phyloP scores from a whole-genome alignment of 2,888 invertebrate species.

The Schizaphis graminum region DNA sequence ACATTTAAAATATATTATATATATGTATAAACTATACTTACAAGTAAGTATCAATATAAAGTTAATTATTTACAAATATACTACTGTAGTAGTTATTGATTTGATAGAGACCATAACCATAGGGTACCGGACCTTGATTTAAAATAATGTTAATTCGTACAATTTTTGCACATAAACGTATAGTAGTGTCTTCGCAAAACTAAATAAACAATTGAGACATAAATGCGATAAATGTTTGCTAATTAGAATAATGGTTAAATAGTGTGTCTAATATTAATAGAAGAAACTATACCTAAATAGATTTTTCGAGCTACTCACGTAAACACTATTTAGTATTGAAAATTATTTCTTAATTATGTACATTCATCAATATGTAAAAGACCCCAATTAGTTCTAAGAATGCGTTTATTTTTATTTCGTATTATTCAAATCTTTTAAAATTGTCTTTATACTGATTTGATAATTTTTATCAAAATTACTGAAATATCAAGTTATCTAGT shows the following conservation, averaged over 20 bases:
- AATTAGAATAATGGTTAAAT: neutral
- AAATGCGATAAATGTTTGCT: neutral
- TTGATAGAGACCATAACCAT: neutral
- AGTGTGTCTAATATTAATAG: neutral
- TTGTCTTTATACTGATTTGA: neutral
- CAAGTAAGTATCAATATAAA: neutral
- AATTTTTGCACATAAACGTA: neutral
- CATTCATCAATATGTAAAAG: neutral
- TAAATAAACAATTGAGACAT: conserved; percentile 5
- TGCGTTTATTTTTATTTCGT: neutral
- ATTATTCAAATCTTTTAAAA: neutral
- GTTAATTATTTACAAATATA: neutral
- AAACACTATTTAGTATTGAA: conserved; percentile 20
- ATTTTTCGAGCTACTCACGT: neutral
- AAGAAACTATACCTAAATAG: neutral
- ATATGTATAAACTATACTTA: neutral
- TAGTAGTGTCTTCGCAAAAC: neutral
- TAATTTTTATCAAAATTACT: neutral
- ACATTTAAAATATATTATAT: no score
- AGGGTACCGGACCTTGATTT: neutral
- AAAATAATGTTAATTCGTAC: neutral
- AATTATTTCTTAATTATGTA: neutral
- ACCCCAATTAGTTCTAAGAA: neutral
- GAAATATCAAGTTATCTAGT: neutral
- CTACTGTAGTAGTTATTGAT: neutral